A percentile compares a stretch with the other conserved stretches of the same genome.
These are phyloP conservation scores for Dichetophora obliterata DNA, from an alignment of 2,888 invertebrate species.

Conservation along the genomic window DNA sequence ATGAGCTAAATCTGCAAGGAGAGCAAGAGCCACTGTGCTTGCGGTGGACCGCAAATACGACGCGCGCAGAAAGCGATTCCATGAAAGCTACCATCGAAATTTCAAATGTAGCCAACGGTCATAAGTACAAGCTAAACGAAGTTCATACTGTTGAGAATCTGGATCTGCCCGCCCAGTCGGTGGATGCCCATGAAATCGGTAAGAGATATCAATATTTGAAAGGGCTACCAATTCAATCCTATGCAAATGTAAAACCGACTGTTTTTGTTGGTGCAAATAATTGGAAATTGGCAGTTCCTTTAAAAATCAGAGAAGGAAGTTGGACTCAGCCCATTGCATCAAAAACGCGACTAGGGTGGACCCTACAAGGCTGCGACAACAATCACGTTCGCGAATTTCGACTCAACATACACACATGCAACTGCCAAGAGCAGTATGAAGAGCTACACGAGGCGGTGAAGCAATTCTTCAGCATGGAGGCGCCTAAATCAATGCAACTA, in stretches of 20 bases:
- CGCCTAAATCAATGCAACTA: not conserved
- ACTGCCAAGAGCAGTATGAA: constrained; percentile 31
- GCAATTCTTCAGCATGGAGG: constrained; percentile 29
- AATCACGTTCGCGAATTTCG: not conserved
- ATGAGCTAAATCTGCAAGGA: not conserved
- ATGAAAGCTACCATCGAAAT: constrained; percentile 5
- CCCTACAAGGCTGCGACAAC: not conserved
- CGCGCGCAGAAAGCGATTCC: not conserved
- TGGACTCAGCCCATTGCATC: constrained; percentile 25
- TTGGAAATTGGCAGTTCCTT: constrained; percentile 17
- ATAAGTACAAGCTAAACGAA: not conserved
- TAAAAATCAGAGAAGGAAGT: constrained; percentile 27
- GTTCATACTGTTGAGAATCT: constrained; percentile 12
- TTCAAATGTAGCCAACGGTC: not conserved
- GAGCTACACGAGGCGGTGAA: constrained; percentile 41
- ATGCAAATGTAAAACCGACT: constrained; percentile 21
- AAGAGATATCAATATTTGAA: constrained; percentile 20
- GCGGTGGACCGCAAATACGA: constrained; percentile 26
- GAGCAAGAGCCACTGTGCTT: constrained; percentile 10
- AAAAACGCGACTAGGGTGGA: constrained; percentile 33
- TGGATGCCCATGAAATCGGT: constrained; percentile 13
- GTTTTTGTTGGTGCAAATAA: constrained; percentile 34
- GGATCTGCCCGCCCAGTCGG: constrained; percentile 7
- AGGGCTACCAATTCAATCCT: constrained; percentile 24
- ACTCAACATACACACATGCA: constrained; percentile 34